Conservation (phyloP, 2,888 invertebrate species). For the Ditylenchus weischeri region DNA sequence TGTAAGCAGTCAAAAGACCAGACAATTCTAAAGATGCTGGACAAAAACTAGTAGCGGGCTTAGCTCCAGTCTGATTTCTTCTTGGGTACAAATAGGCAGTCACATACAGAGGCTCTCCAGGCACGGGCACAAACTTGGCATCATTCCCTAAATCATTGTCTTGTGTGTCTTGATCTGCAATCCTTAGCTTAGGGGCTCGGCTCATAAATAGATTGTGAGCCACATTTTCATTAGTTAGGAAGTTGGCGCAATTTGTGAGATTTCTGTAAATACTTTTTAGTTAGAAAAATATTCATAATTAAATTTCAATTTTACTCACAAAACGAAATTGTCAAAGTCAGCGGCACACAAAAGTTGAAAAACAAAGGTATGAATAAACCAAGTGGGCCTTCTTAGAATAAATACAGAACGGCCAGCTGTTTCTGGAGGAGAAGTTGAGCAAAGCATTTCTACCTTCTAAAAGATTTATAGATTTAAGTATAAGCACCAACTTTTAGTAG, state of each 20-base stretch:
- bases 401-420: constrained; percentile 26
- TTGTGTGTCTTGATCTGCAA: constrained; percentile 31
- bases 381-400: constrained; percentile 50
- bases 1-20: constrained; percentile 55
- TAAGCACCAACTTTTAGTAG: too few species aligned
- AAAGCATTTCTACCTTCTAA: neutral
- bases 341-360: constrained; percentile 47
- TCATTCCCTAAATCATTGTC: constrained; percentile 35
- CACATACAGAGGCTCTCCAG: constrained; percentile 35
- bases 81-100: constrained; percentile 57
- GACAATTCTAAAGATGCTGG: constrained; percentile 57
- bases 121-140: constrained; percentile 13
- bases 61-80: constrained; percentile 20
- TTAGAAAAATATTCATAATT: neutral
- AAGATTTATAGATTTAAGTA: too few species aligned
- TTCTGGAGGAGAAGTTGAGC: neutral
- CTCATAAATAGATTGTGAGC: constrained; percentile 57
- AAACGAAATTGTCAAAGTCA: constrained; percentile 48
- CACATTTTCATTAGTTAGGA: constrained; percentile 46
- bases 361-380: constrained; percentile 55
- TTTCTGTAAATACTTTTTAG: constrained; percentile 34
- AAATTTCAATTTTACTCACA: constrained; percentile 14
- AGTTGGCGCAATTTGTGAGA: constrained; percentile 38
- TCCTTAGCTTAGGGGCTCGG: constrained; percentile 48
- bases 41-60: constrained; percentile 40